Evolutionary conservation across 2,797 vertebrate species (phyloP), one percentile per base, ranked within the genome.

Genomic region (Coccyzus lansbergi): DNA sequence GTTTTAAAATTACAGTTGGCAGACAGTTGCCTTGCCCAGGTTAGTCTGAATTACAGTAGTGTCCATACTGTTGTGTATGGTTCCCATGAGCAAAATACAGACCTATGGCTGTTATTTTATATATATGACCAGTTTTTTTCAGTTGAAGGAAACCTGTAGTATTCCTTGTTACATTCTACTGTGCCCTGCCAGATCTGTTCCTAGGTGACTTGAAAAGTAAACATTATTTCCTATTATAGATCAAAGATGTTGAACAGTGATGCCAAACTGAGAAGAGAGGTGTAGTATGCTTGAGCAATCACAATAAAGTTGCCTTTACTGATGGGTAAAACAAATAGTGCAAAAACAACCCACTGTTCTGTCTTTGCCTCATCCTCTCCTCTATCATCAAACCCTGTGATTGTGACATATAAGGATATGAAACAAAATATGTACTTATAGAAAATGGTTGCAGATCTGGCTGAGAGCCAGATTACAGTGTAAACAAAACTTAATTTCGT

Each of bases 331-430:
- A 12, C 17, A 86, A 71, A 22, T 6, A 84, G 34, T 36, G 16
- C 12, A 90, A 56, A 34, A 89, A 13, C 11, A 84, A 21, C 11
- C 4, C 46, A 10, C 52, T 67, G 7, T 71, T 90, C 29, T 60
- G n/a, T 31, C 12, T 81, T 86, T 62, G 63, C 9, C 20, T 20
- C 31, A 24, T 3, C 15, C 16, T 15, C 20, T 24, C 34, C 3
- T 9, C 26, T 8, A 52, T 6, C 38, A 24, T 5, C 28, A 49
- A 60, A 14, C 12, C 29, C 25, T 82, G 42, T 48, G 55, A 71
- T 67, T n/a, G 42, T 56, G 26, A 12, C 1, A 0, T 58, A 17
- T 4, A 31, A 25, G 14, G 10, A 26, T 28, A 44, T 0, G 2
- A 26, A 92, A 15, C 5, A 92, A 90, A 86, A 71, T 88, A 52